These are phyloP conservation scores for Clistopyga incitator DNA, from an alignment of 2,888 invertebrate species.

Conservation along the genomic window DNA sequence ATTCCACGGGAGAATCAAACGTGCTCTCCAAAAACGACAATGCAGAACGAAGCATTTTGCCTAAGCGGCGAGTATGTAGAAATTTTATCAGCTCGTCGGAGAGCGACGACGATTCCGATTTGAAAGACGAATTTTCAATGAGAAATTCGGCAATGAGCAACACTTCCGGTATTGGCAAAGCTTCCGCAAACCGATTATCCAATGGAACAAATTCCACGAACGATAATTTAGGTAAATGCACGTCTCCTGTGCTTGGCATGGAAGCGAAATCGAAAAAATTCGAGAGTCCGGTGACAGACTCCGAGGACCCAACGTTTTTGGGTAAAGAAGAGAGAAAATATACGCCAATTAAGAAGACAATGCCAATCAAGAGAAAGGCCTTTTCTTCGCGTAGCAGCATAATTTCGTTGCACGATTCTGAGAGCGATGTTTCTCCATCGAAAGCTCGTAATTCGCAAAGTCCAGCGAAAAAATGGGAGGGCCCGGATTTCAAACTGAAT, in stretches of 20 bases:
- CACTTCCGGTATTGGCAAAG: background rate
- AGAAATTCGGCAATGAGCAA: background rate
- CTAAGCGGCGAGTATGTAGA: slow-evolving; percentile 35
- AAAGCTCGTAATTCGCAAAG: slow-evolving; percentile 62
- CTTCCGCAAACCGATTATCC: background rate
- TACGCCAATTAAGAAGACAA: background rate
- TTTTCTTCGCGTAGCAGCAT: background rate
- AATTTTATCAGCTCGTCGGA: slow-evolving; percentile 67
- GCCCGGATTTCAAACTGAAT: slow-evolving; percentile 78
- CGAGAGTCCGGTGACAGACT: slow-evolving; percentile 34
- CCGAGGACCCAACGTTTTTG: slow-evolving; percentile 37
- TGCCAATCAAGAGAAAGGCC: background rate
- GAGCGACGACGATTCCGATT: slow-evolving; percentile 67
- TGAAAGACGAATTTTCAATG: slow-evolving; percentile 12
- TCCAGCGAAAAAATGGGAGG: slow-evolving; percentile 70
- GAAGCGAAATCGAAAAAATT: slow-evolving; percentile 4
- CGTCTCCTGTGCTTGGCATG: background rate
- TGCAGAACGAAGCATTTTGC: background rate
- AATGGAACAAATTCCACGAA: background rate
- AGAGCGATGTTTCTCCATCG: slow-evolving; percentile 43
- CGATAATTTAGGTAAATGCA: background rate
- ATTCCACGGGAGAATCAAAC: slow-evolving; percentile 3
- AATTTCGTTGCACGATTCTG: slow-evolving; percentile 48
- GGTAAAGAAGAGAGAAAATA: background rate
- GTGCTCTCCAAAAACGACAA: slow-evolving; percentile 30